phyloP scores from a whole-genome alignment of 30 jellyfish, hydroid and myxozoan genomes.

The Aurelia sp. region DNA sequence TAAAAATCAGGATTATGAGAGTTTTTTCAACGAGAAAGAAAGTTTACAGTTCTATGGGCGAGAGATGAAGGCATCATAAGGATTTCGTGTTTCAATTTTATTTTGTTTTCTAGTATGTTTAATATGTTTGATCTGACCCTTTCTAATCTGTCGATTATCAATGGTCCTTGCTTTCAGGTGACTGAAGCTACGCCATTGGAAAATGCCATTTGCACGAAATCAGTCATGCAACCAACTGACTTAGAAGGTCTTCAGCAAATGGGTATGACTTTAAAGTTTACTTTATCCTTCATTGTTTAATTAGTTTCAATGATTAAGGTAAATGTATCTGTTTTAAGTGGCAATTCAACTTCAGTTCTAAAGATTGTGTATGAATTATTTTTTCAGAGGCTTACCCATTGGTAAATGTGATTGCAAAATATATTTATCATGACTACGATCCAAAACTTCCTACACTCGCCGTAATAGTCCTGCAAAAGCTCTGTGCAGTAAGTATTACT shows the following conservation, averaged over 20 bases:
- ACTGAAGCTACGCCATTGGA: slow-evolving; percentile 63
- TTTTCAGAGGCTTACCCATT: slow-evolving; percentile 31
- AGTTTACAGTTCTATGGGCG: no score
- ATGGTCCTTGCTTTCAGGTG: slow-evolving; percentile 29
- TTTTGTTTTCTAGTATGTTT: no score
- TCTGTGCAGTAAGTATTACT: slow-evolving; percentile 43
- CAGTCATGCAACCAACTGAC: slow-evolving; percentile 39
- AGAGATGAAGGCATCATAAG: no score
- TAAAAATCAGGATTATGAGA: no score
- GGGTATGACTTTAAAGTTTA: slow-evolving; percentile 3
- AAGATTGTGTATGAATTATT: not conserved
- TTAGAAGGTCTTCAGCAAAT: slow-evolving; percentile 24
- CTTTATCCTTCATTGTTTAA: no score
- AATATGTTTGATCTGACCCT: no score
- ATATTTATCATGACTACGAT: slow-evolving; percentile 75
- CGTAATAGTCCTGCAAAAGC: slow-evolving; percentile 60
- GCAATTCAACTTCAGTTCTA: not conserved
- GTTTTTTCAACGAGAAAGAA: no score
- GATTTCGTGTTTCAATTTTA: no score
- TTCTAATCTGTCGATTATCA: no score
- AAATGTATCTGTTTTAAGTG: no score
- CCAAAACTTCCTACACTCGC: slow-evolving; percentile 89
- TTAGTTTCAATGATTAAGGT: no score
- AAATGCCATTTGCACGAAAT: slow-evolving; percentile 50
- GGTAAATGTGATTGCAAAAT: slow-evolving; percentile 77